Base-by-base conservation (phyloP, 1,140 invertebrate genomes). In the Colletes latitarsis region DNA sequence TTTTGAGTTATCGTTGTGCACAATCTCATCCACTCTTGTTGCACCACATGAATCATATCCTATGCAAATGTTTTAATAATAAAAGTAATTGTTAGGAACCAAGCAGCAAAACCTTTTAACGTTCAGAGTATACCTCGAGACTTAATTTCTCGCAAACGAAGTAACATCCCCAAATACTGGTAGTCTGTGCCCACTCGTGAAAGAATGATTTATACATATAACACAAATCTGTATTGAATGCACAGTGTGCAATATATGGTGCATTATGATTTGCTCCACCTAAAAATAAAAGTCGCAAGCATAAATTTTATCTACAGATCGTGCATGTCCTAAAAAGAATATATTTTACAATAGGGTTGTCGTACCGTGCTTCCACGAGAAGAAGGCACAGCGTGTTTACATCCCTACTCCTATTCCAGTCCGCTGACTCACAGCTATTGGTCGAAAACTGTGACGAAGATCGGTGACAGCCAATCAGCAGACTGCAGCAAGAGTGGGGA, bases 151-250 rank as follows among this genome's bases (percentile, higher is more conserved):
- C 72, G 17, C 89, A 89, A 39, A 92, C 81, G 43, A 93, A 94
- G 53, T 93, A 90, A 21, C 91, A 89, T 6, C 93, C 93, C 91
- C 93, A 94, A 3, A 94, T 88, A 21, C 93, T 91, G 0, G 91
- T 93, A 72, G 92, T 4, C 60, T 64, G 91, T 46, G 89, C 84
- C 77, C 92, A 94, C 15, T 87, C 86, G 8, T 92, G 85, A 66
- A 91, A 88, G 68, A 94, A 93, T 4, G 92, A 83, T 88, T 93
- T 92, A 68, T 93, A 94, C 0, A 89, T 81, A 46, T 93, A 86
- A 57, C 92, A 93, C 0, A 91, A 67, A 6, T 86, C 82, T 39
- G 72, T 75, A 15, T 91, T 91, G 6, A 85, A 90, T 17, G 84
- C 82, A n/a, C 87, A 66, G 10, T 89, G 88, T 3, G 91, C 92